These are phyloP conservation scores for Chrysolina haemoptera DNA, from an alignment of 2,888 invertebrate genomes.

Conservation along the genomic window DNA sequence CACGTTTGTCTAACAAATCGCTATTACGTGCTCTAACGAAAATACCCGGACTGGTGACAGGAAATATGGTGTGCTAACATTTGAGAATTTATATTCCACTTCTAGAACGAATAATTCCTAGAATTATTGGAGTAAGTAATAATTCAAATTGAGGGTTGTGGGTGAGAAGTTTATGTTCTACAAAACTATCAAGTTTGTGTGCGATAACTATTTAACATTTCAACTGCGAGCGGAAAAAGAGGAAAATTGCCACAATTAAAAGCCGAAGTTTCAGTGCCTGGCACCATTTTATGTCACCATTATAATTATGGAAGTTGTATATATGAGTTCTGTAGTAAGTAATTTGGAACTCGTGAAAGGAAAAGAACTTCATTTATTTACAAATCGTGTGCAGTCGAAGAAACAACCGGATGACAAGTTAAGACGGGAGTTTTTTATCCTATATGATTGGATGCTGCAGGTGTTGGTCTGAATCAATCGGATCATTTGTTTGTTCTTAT, in stretches of 20 bases:
- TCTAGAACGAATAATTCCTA: background rate
- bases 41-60: background rate
- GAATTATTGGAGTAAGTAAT: conserved; percentile 4
- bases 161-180: conserved; percentile 29
- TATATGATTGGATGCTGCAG: too few species aligned
- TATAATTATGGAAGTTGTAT: conserved; percentile 34
- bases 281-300: conserved; percentile 42
- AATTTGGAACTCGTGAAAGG: conserved; percentile 22
- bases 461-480: too few species aligned
- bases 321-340: conserved; percentile 8
- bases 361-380: conserved; percentile 12
- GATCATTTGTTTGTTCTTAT: too few species aligned
- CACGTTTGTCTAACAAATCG: too few species aligned
- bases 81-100: background rate
- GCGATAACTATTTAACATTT: conserved; percentile 32
- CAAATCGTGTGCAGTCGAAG: conserved; percentile 1
- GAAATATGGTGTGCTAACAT: background rate
- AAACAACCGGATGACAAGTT: background rate
- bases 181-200: conserved; percentile 29
- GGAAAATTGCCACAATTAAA: conserved; percentile 44
- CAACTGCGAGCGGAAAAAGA: conserved; percentile 27
- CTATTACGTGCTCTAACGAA: too few species aligned
- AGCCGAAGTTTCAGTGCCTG: conserved; percentile 43
- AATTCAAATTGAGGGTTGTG: background rate
- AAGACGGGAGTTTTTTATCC: too few species aligned